Evolutionary conservation across 2,888 invertebrate species (phyloP).

Genomic region (Drosophila subsilvestris): DNA sequence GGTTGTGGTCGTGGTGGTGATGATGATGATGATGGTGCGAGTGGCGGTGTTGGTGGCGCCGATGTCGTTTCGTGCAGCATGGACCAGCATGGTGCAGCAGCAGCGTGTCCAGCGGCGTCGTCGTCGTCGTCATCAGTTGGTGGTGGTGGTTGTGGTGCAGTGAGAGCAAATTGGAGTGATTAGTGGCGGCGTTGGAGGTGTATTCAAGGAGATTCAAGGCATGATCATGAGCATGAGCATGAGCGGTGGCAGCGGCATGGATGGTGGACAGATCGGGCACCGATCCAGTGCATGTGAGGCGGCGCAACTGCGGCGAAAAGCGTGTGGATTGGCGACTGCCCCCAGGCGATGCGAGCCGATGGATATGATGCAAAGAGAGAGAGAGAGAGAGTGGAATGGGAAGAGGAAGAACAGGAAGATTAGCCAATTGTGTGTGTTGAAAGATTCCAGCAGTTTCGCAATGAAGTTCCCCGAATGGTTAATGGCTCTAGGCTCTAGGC

Average conservation of each 20-base stretch:
- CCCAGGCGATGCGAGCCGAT: slow-evolving; percentile 20
- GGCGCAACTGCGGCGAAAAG: slow-evolving; percentile 81
- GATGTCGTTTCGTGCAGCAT: slow-evolving; percentile 66
- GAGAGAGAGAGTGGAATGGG: slow-evolving; percentile 22
- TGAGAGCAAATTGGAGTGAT: slow-evolving; percentile 80
- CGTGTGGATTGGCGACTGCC: slow-evolving; percentile 74
- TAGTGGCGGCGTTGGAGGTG: slow-evolving; percentile 59
- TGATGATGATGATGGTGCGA: slow-evolving; percentile 51
- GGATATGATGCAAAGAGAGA: slow-evolving; percentile 30
- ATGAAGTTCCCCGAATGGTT: slow-evolving; percentile 8
- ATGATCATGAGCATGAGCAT: slow-evolving; percentile 48
- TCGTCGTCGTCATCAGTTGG: slow-evolving; percentile 39
- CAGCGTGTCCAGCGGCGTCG: slow-evolving; percentile 65
- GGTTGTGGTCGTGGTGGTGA: slow-evolving; percentile 1
- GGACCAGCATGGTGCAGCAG: slow-evolving; percentile 15
- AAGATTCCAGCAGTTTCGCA: not conserved
- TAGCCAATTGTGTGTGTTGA: not conserved
- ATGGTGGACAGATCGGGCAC: slow-evolving; percentile 85
- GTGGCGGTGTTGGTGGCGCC: slow-evolving; percentile 66
- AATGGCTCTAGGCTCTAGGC: not conserved
- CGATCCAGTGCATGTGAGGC: slow-evolving; percentile 86
- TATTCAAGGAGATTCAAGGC: slow-evolving; percentile 34
- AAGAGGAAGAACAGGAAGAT: slow-evolving; percentile 12
- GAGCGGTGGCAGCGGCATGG: slow-evolving; percentile 41
- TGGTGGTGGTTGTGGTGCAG: slow-evolving; percentile 64